A percentile compares a stretch with the other conserved stretches of the same genome.
Evolutionary conservation across 1,140 invertebrate species (phyloP).

Genomic region (Euglossa dilemma): DNA sequence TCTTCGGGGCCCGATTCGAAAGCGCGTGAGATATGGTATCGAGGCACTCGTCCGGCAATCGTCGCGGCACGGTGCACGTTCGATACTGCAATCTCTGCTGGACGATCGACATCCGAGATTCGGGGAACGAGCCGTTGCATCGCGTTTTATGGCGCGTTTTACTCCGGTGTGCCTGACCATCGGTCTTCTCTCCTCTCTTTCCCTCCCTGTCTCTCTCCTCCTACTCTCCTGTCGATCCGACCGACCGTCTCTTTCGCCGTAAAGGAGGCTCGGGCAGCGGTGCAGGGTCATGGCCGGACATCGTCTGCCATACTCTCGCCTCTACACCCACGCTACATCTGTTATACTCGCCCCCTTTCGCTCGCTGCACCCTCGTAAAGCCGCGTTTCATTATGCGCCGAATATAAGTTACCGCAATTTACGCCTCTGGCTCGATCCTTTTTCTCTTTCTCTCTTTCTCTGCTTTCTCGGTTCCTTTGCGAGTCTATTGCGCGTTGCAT

Average conservation of each 20-base stretch:
- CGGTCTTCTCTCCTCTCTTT: constrained; percentile 57
- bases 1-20: background rate
- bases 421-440: constrained; percentile 55
- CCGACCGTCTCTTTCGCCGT: constrained; percentile 59
- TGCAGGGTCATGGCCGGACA: constrained; percentile 82
- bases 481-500: background rate
- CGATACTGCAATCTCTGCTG: constrained; percentile 64
- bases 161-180: constrained; percentile 73
- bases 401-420: constrained; percentile 74
- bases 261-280: constrained; percentile 71
- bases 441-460: background rate
- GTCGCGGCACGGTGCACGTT: constrained; percentile 52
- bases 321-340: constrained; percentile 78
- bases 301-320: constrained; percentile 75
- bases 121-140: constrained; percentile 60
- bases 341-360: constrained; percentile 63
- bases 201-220: constrained; percentile 19
- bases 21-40: background rate
- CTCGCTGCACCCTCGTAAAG: constrained; percentile 64
- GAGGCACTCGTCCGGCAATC: constrained; percentile 31
- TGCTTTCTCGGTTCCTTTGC: background rate
- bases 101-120: constrained; percentile 67
- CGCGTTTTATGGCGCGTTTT: constrained; percentile 67
- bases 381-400: constrained; percentile 66
- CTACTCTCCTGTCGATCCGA: constrained; percentile 50